Conservation (phyloP, 2,113 vertebrate genomes). For the Engraulis encrasicolus region DNA sequence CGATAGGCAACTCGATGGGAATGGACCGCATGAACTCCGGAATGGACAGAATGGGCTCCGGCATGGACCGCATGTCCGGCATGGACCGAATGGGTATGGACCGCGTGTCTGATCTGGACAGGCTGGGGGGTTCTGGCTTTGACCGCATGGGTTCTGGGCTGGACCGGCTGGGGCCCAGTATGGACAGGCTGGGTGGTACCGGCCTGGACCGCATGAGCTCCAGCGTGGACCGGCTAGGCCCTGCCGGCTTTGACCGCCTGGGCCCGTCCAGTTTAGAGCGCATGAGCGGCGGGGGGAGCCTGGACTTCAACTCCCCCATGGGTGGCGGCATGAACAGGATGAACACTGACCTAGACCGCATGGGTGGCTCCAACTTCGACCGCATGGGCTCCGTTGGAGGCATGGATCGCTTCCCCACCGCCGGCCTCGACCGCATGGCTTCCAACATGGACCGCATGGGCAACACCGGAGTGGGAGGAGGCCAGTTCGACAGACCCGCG, state of each 20-base stretch:
- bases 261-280: conserved; percentile 86
- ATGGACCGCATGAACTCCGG: conserved; percentile 83
- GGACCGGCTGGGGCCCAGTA: conserved; percentile 87
- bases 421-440: conserved; percentile 84
- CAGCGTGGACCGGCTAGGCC: conserved; percentile 86
- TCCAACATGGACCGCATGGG: conserved; percentile 92
- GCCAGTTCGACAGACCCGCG: conserved; percentile 86
- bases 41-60: conserved; percentile 79
- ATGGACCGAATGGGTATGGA: conserved; percentile 89
- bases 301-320: conserved; percentile 73
- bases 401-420: conserved; percentile 72
- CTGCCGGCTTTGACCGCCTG: conserved; percentile 82
- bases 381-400: conserved; percentile 59
- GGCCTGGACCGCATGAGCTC: conserved; percentile 89
- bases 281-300: conserved; percentile 76
- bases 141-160: conserved; percentile 88
- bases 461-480: conserved; percentile 78
- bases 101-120: conserved; percentile 84
- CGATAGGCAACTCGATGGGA: conserved; percentile 72
- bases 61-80: conserved; percentile 84
- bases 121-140: conserved; percentile 87
- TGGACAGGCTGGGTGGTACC: conserved; percentile 87
- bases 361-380: conserved; percentile 64
- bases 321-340: conserved; percentile 74
- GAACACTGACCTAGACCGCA: conserved; percentile 71